Conservation (phyloP, 2,888 invertebrate genomes). For the Catocala nupta region DNA sequence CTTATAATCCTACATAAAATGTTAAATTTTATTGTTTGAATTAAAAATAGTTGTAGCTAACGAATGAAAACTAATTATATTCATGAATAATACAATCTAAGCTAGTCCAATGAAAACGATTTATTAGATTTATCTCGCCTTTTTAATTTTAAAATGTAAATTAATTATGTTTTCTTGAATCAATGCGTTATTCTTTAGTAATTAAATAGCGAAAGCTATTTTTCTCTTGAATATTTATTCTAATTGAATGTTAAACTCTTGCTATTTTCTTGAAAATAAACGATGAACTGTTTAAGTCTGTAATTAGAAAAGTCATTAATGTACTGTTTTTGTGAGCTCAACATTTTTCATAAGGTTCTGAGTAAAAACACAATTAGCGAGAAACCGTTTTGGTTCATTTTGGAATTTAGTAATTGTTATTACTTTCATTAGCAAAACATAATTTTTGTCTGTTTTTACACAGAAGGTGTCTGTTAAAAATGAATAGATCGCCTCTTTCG, state of each 20-base stretch:
- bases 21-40: no score
- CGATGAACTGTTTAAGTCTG: constrained; percentile 19
- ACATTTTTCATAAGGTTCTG: constrained; percentile 14
- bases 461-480: no score
- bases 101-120: no score
- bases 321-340: constrained; percentile 13
- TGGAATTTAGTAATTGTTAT: constrained; percentile 15
- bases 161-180: neutral
- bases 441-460: no score
- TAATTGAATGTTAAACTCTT: constrained; percentile 22
- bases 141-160: neutral
- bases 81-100: no score
- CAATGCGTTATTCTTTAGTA: neutral
- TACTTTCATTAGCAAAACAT: neutral
- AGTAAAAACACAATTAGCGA: constrained; percentile 22
- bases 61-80: no score
- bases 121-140: neutral
- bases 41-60: no score
- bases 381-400: constrained; percentile 9
- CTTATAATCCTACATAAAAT: no score
- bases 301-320: constrained; percentile 37
- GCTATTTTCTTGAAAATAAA: constrained; percentile 18
- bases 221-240: constrained; percentile 13
- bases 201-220: constrained; percentile 22
- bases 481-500: no score